Percentiles rank a stretch among this genome's conserved stretches.
phyloP scores from a whole-genome alignment of 2,797 vertebrate genomes.

The Eulemur rubriventer region DNA sequence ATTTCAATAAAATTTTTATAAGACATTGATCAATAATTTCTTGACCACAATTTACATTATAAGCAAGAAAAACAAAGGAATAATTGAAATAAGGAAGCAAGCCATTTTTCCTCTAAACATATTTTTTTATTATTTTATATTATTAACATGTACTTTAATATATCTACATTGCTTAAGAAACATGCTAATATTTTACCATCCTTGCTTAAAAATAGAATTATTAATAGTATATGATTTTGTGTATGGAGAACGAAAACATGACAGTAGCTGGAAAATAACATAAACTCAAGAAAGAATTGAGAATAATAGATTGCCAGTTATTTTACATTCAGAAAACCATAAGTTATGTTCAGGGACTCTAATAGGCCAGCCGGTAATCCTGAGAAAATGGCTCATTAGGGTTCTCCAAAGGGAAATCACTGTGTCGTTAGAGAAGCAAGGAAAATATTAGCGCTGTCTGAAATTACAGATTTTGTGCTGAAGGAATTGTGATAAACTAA shows the following conservation, averaged over 20 bases:
- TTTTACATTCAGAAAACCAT: slow-evolving; percentile 37
- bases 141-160: background rate
- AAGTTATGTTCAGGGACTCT: slow-evolving; percentile 1
- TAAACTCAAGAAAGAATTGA: background rate
- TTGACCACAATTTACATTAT: background rate
- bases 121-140: background rate
- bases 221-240: background rate
- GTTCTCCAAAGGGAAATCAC: slow-evolving; percentile 13
- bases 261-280: background rate
- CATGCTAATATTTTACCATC: background rate
- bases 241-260: background rate
- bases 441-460: slow-evolving; percentile 40
- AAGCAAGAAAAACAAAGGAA: background rate
- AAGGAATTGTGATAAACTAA: slow-evolving; percentile 36
- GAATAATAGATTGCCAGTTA: background rate
- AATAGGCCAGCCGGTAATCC: background rate
- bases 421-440: background rate
- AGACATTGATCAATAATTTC: background rate
- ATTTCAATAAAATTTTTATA: background rate
- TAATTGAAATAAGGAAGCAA: background rate
- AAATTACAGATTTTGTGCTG: slow-evolving; percentile 52
- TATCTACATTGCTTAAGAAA: background rate
- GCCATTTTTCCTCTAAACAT: background rate
- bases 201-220: background rate
- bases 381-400: slow-evolving; percentile 44